These are phyloP conservation scores for Tylochromis polylepis DNA, from an alignment of 2,113 vertebrate species.

Conservation along the genomic window DNA sequence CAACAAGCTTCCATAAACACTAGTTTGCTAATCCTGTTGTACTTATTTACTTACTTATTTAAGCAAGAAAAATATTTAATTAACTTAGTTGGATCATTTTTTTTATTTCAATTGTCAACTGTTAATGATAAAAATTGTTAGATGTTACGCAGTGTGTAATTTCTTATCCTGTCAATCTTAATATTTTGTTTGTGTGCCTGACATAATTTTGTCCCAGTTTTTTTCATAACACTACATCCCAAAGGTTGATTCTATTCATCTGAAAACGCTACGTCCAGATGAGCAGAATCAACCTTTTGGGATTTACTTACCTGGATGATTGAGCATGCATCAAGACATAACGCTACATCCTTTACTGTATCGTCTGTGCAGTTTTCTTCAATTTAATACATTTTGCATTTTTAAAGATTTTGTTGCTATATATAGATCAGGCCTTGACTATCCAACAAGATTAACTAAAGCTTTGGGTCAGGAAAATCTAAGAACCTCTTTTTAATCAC, in stretches of 20 bases:
- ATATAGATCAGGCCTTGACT: not conserved
- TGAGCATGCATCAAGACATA: too few species aligned
- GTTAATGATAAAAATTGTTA: not conserved
- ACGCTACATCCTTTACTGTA: not conserved
- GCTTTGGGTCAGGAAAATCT: not conserved
- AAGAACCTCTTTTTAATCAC: slow-evolving; percentile 7
- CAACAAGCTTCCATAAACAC: not conserved
- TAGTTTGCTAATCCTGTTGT: not conserved
- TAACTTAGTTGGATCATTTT: not conserved
- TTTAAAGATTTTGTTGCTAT: not conserved
- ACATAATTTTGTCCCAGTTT: not conserved
- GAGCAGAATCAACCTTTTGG: too few species aligned
- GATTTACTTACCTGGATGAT: too few species aligned
- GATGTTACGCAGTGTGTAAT: not conserved
- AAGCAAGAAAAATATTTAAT: not conserved
- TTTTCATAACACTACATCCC: too few species aligned
- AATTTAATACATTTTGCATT: not conserved
- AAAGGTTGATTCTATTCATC: too few species aligned
- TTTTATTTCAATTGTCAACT: not conserved
- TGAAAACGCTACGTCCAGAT: too few species aligned
- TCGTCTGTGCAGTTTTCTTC: not conserved
- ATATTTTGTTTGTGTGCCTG: not conserved
- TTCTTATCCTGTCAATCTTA: not conserved
- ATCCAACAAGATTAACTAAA: not conserved
- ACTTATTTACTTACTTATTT: not conserved